A percentile compares a stretch with the other conserved stretches of the same genome.
Evolutionary conservation across 1,140 invertebrate species (phyloP).

Genomic region (Aethina tumida): DNA sequence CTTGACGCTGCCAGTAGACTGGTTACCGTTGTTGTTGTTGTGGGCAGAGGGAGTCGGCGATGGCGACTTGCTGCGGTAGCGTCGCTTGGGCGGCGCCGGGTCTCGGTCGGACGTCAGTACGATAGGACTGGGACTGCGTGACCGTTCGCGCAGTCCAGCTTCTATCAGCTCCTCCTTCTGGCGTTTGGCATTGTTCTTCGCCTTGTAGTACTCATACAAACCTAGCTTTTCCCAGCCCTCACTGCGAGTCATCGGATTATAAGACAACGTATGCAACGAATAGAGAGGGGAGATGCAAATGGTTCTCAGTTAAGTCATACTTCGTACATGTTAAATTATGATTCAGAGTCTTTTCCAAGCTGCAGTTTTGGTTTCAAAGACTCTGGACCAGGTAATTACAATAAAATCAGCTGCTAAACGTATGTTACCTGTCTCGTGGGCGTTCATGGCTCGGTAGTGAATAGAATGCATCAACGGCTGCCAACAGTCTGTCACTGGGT

Average conservation of each 20-base stretch:
- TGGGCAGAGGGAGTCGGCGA: conserved; percentile 19
- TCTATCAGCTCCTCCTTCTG: conserved; percentile 78
- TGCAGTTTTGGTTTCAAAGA: too few species aligned
- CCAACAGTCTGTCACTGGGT: conserved; percentile 81
- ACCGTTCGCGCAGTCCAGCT: conserved; percentile 56
- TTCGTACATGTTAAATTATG: too few species aligned
- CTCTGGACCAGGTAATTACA: background rate
- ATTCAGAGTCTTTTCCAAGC: too few species aligned
- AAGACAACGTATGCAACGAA: too few species aligned
- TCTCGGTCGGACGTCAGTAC: conserved; percentile 52
- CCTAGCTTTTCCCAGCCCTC: conserved; percentile 97
- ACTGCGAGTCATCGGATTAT: conserved; percentile 41
- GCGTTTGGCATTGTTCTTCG: conserved; percentile 83
- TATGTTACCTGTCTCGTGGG: conserved; percentile 78
- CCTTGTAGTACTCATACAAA: conserved; percentile 94
- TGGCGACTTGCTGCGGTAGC: conserved; percentile 54
- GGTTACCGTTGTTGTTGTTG: conserved; percentile 5
- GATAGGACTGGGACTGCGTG: conserved; percentile 65
- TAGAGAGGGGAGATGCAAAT: too few species aligned
- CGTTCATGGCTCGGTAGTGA: conserved; percentile 85
- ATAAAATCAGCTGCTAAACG: too few species aligned
- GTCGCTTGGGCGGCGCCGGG: conserved; percentile 59
- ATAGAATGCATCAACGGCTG: conserved; percentile 93
- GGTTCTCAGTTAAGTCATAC: too few species aligned
- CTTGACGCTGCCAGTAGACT: too few species aligned